These are phyloP conservation scores for Cotesia typhae DNA, from an alignment of 1,140 invertebrate species.

Conservation along the genomic window DNA sequence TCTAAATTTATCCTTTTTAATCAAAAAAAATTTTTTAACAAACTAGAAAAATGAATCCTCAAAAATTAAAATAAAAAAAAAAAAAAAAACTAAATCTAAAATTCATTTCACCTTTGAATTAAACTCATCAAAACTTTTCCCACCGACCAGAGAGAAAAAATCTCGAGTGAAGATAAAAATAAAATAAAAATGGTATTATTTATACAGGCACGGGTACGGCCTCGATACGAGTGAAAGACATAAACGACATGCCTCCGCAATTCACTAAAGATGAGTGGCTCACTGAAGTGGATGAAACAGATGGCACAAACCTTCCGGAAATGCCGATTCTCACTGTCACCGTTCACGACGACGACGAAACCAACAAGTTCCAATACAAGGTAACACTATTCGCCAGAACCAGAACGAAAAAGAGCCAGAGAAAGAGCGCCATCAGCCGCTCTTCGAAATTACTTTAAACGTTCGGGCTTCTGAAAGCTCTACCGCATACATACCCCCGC, in stretches of 20 bases:
- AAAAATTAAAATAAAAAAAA: too few species aligned
- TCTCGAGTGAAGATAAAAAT: neutral
- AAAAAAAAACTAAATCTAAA: too few species aligned
- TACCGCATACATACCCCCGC: too few species aligned
- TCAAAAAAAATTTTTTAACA: too few species aligned
- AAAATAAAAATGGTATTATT: constrained; percentile 23
- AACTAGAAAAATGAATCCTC: too few species aligned
- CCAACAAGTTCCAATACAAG: constrained; percentile 96
- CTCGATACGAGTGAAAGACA: constrained; percentile 93
- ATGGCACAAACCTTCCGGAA: constrained; percentile 91
- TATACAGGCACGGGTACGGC: constrained; percentile 83
- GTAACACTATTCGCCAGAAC: constrained; percentile 55
- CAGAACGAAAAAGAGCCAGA: neutral
- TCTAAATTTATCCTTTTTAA: too few species aligned
- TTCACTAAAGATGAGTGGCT: constrained; percentile 97
- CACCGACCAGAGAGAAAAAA: too few species aligned
- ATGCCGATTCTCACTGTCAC: constrained; percentile 94
- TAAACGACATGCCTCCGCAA: constrained; percentile 94
- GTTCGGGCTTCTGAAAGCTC: too few species aligned
- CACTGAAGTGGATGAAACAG: constrained; percentile 96
- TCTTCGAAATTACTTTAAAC: too few species aligned
- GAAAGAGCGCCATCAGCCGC: neutral
- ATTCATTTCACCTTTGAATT: too few species aligned
- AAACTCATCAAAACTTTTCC: too few species aligned
- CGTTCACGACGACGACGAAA: constrained; percentile 95